Base-by-base conservation (phyloP, 2,113 vertebrate species). In the Bostrychus sinensis region DNA sequence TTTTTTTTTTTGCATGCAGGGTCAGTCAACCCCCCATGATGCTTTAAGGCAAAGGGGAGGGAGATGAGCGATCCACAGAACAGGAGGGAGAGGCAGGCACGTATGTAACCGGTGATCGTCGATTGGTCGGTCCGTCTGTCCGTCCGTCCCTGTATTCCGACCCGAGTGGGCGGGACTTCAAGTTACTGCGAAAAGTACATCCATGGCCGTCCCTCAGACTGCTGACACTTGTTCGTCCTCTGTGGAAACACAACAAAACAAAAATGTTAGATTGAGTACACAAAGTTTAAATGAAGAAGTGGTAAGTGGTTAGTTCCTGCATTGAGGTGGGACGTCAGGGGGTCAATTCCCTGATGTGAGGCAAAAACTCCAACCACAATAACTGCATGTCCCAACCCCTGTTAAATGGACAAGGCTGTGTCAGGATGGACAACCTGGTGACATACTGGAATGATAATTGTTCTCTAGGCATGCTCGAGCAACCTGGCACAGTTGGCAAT, bases 161-260 rank as follows among this genome's bases (percentile, higher is more conserved):
- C 92, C 90, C 86, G 65, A 76, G 66, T 28, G 62, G 79, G 79
- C 83, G 82, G 91, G 68, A 37, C 89, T 74, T 92, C 84, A 82
- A 75, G 80, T 76, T 72, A 77, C 82, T 78, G 85, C 75, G 77
- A 80, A 26, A 70, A 76, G 56, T 68, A 69, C 16, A 25, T 75
- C 77, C 74, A n/a, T 38, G 10, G 76, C 39, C 54, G 78, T 66
- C 81, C 91, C 86, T 96, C 95, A 99, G 73, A 99, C 97, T 62
- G 96, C 96, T 66, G 96, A 98, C 69, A 98, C 96, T 88, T 98
- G 96, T 72, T 98, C 96, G 63, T 98, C 96, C 86, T 97, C 96
- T 97, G 94, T 61, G 56, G 20, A 45, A 19, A 60, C 12, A 79
- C 5, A 54, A 12, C 56, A 2, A 68, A 7, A 61, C 2, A 41